These are phyloP conservation scores for Acanthoscelides obtectus DNA, from an alignment of 2,888 invertebrate genomes.

Conservation along the genomic window DNA sequence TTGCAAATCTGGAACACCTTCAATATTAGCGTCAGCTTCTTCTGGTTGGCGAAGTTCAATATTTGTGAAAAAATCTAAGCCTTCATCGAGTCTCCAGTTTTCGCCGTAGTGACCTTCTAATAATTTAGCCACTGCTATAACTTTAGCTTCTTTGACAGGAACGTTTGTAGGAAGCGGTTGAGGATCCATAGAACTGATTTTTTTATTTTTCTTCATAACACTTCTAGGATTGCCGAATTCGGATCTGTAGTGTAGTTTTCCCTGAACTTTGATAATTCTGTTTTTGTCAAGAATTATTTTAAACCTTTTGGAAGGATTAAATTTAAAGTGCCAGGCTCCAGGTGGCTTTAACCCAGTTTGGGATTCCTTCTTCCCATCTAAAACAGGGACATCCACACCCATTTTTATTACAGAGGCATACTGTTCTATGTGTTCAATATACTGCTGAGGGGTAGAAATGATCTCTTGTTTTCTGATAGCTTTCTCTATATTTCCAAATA, in stretches of 20 bases:
- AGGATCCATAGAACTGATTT: neutral
- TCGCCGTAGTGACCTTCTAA: neutral
- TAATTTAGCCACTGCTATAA: neutral
- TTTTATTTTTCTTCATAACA: constrained; percentile 2
- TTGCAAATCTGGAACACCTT: neutral
- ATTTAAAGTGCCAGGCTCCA: constrained; percentile 9
- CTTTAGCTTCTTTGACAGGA: neutral
- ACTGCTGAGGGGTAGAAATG: constrained; percentile 12
- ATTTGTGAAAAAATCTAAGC: neutral
- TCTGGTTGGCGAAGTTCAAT: neutral
- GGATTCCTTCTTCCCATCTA: constrained; percentile 6
- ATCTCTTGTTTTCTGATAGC: constrained; percentile 10
- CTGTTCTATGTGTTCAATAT: constrained; percentile 11
- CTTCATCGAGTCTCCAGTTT: neutral
- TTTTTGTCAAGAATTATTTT: constrained; percentile 3
- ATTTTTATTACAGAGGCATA: constrained; percentile 10
- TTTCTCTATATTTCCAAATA: constrained; percentile 18
- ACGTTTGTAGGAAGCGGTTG: neutral
- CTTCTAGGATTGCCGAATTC: neutral
- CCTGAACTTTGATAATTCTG: neutral
- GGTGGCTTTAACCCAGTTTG: constrained; percentile 8
- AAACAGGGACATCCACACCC: constrained; percentile 4
- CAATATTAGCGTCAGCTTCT: neutral
- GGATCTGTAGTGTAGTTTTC: constrained; percentile 2
- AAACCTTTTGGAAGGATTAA: constrained; percentile 9